phyloP scores from a whole-genome alignment of 2,797 vertebrate genomes.

The Cirrhinus mrigala region DNA sequence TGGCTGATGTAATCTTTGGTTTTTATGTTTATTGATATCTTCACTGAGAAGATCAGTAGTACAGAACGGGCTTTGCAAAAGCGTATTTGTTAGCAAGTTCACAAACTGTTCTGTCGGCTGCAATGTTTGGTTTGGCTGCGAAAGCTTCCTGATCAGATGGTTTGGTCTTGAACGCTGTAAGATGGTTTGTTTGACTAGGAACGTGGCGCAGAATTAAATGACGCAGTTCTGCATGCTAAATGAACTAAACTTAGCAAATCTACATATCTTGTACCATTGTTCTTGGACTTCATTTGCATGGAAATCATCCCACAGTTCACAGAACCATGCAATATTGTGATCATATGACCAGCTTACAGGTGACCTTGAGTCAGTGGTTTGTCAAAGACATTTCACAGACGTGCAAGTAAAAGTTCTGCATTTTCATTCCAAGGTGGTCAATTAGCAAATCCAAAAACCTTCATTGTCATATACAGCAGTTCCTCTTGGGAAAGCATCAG shows the following conservation, averaged over 20 bases:
- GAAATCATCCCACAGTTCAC: not conserved
- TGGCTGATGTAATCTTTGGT: conserved; percentile 24
- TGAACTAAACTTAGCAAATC: not conserved
- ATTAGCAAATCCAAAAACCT: not conserved
- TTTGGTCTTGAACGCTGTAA: conserved; percentile 67
- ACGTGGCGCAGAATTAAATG: conserved; percentile 10
- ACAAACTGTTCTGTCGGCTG: conserved; percentile 67
- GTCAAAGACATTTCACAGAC: conserved; percentile 25
- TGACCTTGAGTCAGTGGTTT: conserved; percentile 20
- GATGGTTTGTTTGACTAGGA: conserved; percentile 77
- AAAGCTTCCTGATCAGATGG: conserved; percentile 69
- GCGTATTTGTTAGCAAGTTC: conserved; percentile 68
- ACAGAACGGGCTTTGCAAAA: not conserved
- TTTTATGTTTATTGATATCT: conserved; percentile 20
- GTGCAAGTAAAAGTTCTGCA: not conserved
- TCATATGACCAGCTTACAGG: not conserved
- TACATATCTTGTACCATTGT: not conserved
- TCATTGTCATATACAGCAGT: conserved; percentile 10
- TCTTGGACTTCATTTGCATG: conserved; percentile 19
- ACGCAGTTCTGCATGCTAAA: not conserved
- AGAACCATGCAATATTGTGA: not conserved
- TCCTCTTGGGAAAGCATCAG: conserved; percentile 29
- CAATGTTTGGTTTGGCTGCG: conserved; percentile 75
- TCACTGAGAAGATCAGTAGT: conserved; percentile 25
- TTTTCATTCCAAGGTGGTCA: conserved; percentile 28